phyloP scores from a whole-genome alignment of 2,888 invertebrate species.

The Acanthosepion pharaonis region DNA sequence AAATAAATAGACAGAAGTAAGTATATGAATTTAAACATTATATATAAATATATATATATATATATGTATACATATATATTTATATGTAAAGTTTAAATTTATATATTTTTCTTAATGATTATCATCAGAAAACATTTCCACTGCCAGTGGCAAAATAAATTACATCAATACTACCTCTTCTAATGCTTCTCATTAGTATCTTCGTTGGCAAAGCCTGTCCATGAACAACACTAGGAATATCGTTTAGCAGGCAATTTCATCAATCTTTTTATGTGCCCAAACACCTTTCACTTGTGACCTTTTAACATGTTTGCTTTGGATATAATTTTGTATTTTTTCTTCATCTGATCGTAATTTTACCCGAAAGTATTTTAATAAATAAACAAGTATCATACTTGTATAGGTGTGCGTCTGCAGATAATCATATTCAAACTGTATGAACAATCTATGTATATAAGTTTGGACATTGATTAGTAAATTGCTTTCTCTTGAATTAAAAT shows the following conservation, averaged over 20 bases:
- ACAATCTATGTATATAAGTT: no score
- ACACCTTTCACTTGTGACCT: background rate
- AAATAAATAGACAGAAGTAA: no score
- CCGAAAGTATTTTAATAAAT: background rate
- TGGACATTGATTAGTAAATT: no score
- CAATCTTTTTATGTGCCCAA: background rate
- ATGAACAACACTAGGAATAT: background rate
- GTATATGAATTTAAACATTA: no score
- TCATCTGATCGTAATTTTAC: background rate
- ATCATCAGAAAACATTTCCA: background rate
- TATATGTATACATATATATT: no score
- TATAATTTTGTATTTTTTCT: background rate
- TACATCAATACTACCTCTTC: background rate
- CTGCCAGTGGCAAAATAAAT: background rate
- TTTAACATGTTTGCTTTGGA: background rate
- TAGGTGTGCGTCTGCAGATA: background rate
- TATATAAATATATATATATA: no score
- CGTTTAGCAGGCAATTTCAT: background rate
- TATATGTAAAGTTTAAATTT: no score
- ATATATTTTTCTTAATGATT: background rate
- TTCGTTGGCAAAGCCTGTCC: background rate
- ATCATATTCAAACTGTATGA: no score
- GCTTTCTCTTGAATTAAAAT: no score
- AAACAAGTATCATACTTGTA: background rate
- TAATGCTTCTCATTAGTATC: background rate